A percentile compares a stretch with the other conserved stretches of the same genome.
phyloP scores from a whole-genome alignment of 2,797 vertebrate species.

The Xyrichtys novacula region DNA sequence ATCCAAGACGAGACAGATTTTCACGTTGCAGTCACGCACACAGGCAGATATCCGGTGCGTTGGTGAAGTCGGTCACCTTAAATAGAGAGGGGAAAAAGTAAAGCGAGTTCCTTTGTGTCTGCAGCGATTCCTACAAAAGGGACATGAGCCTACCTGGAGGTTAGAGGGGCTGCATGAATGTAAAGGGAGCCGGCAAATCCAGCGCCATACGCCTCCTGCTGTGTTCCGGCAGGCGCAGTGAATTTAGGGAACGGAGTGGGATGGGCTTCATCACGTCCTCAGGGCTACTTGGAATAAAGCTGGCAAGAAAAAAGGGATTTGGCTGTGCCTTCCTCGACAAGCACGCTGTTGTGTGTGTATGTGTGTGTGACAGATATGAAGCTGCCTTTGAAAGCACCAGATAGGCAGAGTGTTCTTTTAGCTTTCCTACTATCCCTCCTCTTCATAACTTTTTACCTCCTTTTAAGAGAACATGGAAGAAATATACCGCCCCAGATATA shows the following conservation, averaged over 20 bases:
- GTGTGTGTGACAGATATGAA: background rate
- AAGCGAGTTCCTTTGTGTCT: conserved; percentile 77
- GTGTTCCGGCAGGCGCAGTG: conserved; percentile 49
- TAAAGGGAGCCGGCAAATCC: conserved; percentile 56
- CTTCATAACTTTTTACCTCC: conserved; percentile 34
- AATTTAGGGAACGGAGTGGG: conserved; percentile 68
- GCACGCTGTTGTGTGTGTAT: background rate
- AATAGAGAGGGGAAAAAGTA: conserved; percentile 43
- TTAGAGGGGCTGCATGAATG: conserved; percentile 17
- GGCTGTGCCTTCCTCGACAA: background rate
- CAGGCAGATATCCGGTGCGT: conserved; percentile 30
- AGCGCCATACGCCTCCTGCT: conserved; percentile 55
- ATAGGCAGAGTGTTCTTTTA: background rate
- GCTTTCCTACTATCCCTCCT: background rate
- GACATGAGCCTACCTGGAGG: conserved; percentile 51
- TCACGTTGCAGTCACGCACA: conserved; percentile 22
- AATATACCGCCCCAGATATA: background rate
- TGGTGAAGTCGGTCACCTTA: conserved; percentile 55
- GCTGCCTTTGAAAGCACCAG: background rate
- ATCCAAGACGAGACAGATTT: conserved; percentile 17
- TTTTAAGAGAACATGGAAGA: background rate
- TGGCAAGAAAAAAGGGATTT: background rate
- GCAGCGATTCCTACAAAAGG: conserved; percentile 37
- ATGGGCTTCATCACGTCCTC: conserved; percentile 76
- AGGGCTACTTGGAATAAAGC: conserved; percentile 48